phyloP scores from a whole-genome alignment of 2,113 vertebrate species.

The Eulacestoma nigropectus region DNA sequence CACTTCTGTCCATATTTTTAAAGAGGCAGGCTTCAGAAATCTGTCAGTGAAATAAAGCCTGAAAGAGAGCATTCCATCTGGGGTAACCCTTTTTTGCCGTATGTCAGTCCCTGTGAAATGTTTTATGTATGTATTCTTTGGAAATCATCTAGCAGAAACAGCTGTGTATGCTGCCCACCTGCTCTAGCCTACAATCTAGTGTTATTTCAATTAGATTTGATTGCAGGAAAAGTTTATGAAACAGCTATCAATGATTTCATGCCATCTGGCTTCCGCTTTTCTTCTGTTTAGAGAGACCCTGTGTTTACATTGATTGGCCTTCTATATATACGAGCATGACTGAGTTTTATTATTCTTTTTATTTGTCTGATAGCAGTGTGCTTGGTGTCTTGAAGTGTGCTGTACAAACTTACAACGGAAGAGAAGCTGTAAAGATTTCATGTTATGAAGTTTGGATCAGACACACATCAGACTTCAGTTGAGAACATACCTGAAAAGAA shows the following conservation, averaged over 20 bases:
- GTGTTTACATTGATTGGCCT: constrained; percentile 64
- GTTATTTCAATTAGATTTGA: constrained; percentile 70
- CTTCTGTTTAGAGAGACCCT: constrained; percentile 57
- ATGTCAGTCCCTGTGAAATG: constrained; percentile 42
- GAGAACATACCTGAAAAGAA: not conserved
- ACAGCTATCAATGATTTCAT: constrained; percentile 63
- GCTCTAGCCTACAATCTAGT: constrained; percentile 66
- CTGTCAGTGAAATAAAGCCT: constrained; percentile 28
- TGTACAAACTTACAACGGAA: not conserved
- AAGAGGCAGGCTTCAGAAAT: constrained; percentile 26
- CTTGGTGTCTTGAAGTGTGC: not conserved
- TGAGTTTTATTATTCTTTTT: constrained; percentile 60
- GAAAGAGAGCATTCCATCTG: constrained; percentile 51
- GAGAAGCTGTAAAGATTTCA: not conserved
- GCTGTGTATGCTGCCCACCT: constrained; percentile 66
- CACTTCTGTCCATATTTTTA: constrained; percentile 10
- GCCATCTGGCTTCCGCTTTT: constrained; percentile 67
- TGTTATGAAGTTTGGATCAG: not conserved
- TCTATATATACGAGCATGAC: constrained; percentile 58
- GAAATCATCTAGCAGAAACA: constrained; percentile 64
- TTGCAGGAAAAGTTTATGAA: constrained; percentile 70
- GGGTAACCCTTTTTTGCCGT: constrained; percentile 38
- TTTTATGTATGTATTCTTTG: constrained; percentile 63
- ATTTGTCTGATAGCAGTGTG: constrained; percentile 41
- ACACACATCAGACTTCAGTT: not conserved